phyloP scores from a whole-genome alignment of 1,140 invertebrate species.

The Ylistrum balloti region DNA sequence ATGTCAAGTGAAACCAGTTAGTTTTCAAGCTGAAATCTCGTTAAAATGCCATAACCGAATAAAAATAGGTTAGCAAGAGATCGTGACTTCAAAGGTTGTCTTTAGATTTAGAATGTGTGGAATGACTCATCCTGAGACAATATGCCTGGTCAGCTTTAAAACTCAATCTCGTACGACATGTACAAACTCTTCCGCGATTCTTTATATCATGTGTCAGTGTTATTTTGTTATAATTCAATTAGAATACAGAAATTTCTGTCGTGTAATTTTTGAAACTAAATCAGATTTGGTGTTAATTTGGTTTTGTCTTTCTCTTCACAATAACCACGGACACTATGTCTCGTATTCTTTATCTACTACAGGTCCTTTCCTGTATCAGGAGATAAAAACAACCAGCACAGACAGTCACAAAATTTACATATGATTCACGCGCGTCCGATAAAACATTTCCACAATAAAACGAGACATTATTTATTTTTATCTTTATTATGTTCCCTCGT shows the following conservation, averaged over 20 bases:
- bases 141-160: neutral
- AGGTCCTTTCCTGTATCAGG: slow-evolving; percentile 6
- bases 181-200: no score
- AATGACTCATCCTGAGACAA: neutral
- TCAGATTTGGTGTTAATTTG: no score
- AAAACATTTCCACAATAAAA: neutral
- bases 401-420: neutral
- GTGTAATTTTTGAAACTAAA: no score
- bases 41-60: slow-evolving; percentile 7
- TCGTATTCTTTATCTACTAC: neutral
- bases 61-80: neutral
- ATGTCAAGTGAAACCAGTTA: neutral
- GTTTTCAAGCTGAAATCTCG: neutral
- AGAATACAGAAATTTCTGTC: no score
- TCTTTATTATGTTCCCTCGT: neutral
- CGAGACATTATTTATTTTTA: neutral
- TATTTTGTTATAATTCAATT: no score
- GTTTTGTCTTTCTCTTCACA: neutral
- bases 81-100: neutral
- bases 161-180: neutral
- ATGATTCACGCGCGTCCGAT: neutral
- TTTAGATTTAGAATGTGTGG: neutral
- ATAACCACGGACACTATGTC: neutral
- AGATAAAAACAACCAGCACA: neutral
- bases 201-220: no score